Evolutionary conservation across 2,113 vertebrate species (phyloP), one percentile per base, ranked within the genome.

Genomic region (Eublepharis macularius): DNA sequence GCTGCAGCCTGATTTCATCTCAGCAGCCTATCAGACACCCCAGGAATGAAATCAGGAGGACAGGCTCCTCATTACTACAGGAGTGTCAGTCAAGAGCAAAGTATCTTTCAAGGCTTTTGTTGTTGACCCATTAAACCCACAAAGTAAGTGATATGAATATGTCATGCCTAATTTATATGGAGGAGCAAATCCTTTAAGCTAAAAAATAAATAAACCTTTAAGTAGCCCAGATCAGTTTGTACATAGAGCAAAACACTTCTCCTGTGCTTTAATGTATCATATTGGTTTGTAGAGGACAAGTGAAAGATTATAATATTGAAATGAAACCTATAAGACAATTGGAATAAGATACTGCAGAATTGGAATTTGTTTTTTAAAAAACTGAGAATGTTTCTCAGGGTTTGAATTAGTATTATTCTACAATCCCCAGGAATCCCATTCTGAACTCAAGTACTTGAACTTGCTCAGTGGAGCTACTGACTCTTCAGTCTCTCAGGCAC

Each of bases 1-100:
- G 70, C 89, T 85, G 86, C 68, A 94, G 75, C 90, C 70, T 81
- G 74, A 75, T 84, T 92, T 76, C 83, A 92, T 88, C 80, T 90
- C 86, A 89, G 85, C 81, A 89, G 76, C 89, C 90, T 91, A 89
- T 89, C 91, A 94, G 91, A 95, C 91, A 66, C 78, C 13, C 87
- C 82, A 76, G 86, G 89, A 94, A 94, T 81, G 76, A 93, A 94
- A 95, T 90, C 91, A 95, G 85, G 91, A 94, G 90, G 87, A 63
- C 88, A 93, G 94, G 83, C 90, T 93, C 90, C 95, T 96, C 93
- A 88, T 92, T 93, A 95, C 92, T 79, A 6, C 91, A 93, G 86
- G 88, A 92, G 86, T 89, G 86, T 57, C 83, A 70, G 65, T 43
- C 24, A 66, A 88, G 88, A 87, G 85, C 65, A 81, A 92, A 94